Evolutionary conservation across 2,113 vertebrate species (phyloP).

Genomic region (Dasyprocta punctata): DNA sequence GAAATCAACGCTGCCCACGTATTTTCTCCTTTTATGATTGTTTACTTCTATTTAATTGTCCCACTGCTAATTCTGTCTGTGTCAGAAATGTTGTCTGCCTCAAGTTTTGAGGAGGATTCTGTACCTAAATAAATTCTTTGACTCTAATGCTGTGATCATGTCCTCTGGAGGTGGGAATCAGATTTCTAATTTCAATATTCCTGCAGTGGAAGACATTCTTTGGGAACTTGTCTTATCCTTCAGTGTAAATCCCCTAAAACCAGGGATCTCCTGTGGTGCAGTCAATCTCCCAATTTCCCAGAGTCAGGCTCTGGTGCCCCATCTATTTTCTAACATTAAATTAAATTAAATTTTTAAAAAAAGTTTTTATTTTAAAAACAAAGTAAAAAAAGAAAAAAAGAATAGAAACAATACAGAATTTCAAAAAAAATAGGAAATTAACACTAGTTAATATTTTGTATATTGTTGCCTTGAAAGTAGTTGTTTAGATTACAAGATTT

Average conservation of each 20-base stretch:
- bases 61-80: background rate
- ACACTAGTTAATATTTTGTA: too few species aligned
- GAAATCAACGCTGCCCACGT: too few species aligned
- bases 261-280: background rate
- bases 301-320: background rate
- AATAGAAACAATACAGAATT: too few species aligned
- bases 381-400: too few species aligned
- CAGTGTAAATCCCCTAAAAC: rapidly evolving
- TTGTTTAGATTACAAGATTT: too few species aligned
- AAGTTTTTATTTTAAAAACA: too few species aligned
- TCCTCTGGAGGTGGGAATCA: background rate
- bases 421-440: too few species aligned
- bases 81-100: background rate
- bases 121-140: background rate
- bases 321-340: too few species aligned
- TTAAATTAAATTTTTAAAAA: too few species aligned
- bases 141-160: background rate
- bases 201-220: background rate
- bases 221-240: background rate
- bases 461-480: too few species aligned
- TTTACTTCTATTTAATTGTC: background rate
- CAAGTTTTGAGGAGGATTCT: background rate
- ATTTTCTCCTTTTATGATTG: background rate
- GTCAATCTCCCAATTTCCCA: background rate
- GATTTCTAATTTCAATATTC: background rate